A percentile compares a stretch with the other conserved stretches of the same genome.
These are phyloP conservation scores for Malacoraja senta DNA, from an alignment of 2,797 vertebrate species.

Conservation along the genomic window DNA sequence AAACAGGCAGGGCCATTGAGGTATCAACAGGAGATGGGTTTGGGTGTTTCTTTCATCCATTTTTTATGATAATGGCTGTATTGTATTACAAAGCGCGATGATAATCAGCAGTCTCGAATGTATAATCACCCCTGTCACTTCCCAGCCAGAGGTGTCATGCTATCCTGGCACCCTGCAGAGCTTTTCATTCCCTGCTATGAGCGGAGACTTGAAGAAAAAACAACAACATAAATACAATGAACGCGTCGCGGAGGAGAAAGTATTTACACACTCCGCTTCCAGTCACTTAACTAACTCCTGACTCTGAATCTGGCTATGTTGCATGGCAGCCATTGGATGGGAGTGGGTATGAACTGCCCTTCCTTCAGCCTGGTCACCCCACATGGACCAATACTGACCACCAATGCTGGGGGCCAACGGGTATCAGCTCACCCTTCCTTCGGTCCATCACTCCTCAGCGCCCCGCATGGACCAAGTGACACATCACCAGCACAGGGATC, in stretches of 20 bases:
- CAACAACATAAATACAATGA: conserved; percentile 23
- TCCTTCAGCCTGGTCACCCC: not conserved
- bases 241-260: not conserved
- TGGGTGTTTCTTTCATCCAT: conserved; percentile 21
- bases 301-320: not conserved
- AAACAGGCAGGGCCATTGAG: conserved; percentile 6
- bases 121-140: conserved; percentile 30
- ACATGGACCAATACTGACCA: not conserved
- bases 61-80: conserved; percentile 35
- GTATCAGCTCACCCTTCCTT: too few species aligned
- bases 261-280: conserved; percentile 12
- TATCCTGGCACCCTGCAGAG: conserved; percentile 14
- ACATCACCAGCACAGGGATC: too few species aligned
- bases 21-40: conserved; percentile 31
- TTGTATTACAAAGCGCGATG: conserved; percentile 28
- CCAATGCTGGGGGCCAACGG: too few species aligned
- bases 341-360: not conserved
- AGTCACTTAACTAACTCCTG: conserved; percentile 6
- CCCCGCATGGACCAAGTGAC: too few species aligned
- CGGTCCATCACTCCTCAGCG: too few species aligned
- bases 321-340: not conserved
- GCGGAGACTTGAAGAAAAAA: conserved; percentile 12
- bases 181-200: conserved; percentile 19
- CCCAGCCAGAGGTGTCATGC: conserved; percentile 31
- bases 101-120: conserved; percentile 25